Evolutionary conservation across 2,888 invertebrate species (phyloP), one percentile per base, ranked within the genome.

Genomic region (Patella pellucida): DNA sequence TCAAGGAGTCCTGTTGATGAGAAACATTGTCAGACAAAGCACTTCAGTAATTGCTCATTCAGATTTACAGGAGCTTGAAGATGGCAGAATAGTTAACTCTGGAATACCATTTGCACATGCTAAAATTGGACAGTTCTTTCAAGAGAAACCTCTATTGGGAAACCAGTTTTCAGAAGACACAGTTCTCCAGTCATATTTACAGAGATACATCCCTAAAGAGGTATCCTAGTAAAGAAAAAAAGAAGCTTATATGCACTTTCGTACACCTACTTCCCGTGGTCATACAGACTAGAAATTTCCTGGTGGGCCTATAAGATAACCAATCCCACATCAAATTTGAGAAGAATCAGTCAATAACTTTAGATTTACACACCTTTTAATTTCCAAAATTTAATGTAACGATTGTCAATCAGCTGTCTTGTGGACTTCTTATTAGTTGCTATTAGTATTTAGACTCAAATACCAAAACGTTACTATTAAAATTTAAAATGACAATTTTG

Each of bases 81-180:
- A n/a, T n/a, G 23, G 31, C 1, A 50, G 56, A 15, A 12, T 54
- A 41, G 23, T 41, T 19, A 23, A 62, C 14, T 11, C 19, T 62
- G 62, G 62, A 62, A 27, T 74, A 14, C 82, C 82, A 15, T 86
- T 86, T 82, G 78, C 86, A 1, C 76, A 79, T 70, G 88, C 90
- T 4, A 87, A 85, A 77, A 75, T 87, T 23, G 92, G 92, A 12
- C 76, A 78, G 2, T 92, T 92, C 82, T 85, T 88, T 56, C 92
- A 92, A 83, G 86, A 86, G 12, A 83, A 83, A 62, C 92, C 92
- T 15, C 75, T 80, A 67, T 80, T 92, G 51, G 85, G 87, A 9
- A 92, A 92, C 84, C 91, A 91, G 74, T 92, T 88, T 80, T 31
- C 82, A 15, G 87, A 88, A 52, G 92, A 92, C 81, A 81, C 84